A percentile compares a stretch with the other conserved stretches of the same genome.
Conservation (phyloP, 1,140 invertebrate genomes). For the Temnothorax curvispinosus region DNA sequence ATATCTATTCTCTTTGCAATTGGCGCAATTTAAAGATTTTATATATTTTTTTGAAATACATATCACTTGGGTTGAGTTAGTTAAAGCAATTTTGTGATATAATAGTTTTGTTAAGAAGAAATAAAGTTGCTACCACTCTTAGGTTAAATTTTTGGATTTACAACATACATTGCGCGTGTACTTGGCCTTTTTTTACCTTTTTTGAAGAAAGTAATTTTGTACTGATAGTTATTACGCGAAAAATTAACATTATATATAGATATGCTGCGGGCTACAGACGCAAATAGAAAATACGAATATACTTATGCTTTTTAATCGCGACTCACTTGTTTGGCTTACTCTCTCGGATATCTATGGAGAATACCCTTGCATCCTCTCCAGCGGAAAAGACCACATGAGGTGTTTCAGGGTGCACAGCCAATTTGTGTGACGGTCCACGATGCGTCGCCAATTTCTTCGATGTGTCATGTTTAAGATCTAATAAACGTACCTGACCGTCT, state of each 20-base stretch:
- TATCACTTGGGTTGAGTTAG: too few species aligned
- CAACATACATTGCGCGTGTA: too few species aligned
- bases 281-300: background rate
- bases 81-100: too few species aligned
- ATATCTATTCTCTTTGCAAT: too few species aligned
- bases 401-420: conserved; percentile 90
- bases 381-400: conserved; percentile 93
- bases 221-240: background rate
- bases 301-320: background rate
- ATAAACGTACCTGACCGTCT: conserved; percentile 93
- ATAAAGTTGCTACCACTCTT: too few species aligned
- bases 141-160: too few species aligned
- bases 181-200: too few species aligned
- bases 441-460: conserved; percentile 90
- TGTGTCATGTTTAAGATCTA: conserved; percentile 84
- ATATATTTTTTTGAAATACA: too few species aligned
- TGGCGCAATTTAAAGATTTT: too few species aligned
- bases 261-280: background rate
- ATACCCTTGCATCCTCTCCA: conserved; percentile 95
- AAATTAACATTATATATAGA: background rate
- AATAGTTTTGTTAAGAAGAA: too few species aligned
- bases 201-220: too few species aligned
- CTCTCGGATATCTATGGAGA: conserved; percentile 93
- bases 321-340: conserved; percentile 89
- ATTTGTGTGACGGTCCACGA: conserved; percentile 91